Evolutionary conservation across 2,797 vertebrate genomes (phyloP), one percentile per base, ranked within the genome.

Genomic region (Arctocebus calabarensis): DNA sequence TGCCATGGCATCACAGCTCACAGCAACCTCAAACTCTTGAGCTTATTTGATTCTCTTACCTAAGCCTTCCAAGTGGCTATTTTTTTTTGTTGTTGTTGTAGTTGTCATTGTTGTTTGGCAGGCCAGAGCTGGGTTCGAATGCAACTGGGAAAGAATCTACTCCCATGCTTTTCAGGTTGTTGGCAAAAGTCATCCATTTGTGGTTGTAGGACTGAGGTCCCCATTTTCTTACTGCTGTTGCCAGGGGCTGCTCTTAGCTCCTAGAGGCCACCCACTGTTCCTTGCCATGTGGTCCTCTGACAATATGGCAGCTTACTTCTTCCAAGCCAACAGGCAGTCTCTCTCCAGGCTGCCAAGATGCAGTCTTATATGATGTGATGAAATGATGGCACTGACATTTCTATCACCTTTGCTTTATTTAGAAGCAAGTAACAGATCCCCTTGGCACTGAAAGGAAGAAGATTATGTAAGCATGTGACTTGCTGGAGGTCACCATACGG

Each of bases 401-500:
- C 57, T 64, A 55, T 64, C 25, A 73, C 23, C 32, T 94, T 83
- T 55, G 5, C 59, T 83, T 4, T 82, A 66, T 75, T 88, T 75
- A 88, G 85, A 75, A 83, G 70, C 59, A 93, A 82, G 77, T 87
- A 68, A 34, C 16, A 81, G 57, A 82, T 71, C 66, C 25, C 52
- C 43, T 37, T 32, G n/a, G 17, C 40, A 68, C 14, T 61, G 27
- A 61, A 75, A 40, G 52, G 32, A 89, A 48, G 14, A 14, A 37
- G 29, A 40, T 61, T 25, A 59, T 43, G 20, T 27, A 88, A 43
- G 3, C n/a, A n/a, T 43, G 37, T 22, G 10, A 64, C 62, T 77
- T 48, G 22, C 1, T 71, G 55, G 37, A 32, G 57, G n/a, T 78
- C 14, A 34, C 25, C 45, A 22, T 32, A 29, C 27, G 59, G 3